phyloP scores from a whole-genome alignment of 2,113 vertebrate genomes.

The Cairina moschata region DNA sequence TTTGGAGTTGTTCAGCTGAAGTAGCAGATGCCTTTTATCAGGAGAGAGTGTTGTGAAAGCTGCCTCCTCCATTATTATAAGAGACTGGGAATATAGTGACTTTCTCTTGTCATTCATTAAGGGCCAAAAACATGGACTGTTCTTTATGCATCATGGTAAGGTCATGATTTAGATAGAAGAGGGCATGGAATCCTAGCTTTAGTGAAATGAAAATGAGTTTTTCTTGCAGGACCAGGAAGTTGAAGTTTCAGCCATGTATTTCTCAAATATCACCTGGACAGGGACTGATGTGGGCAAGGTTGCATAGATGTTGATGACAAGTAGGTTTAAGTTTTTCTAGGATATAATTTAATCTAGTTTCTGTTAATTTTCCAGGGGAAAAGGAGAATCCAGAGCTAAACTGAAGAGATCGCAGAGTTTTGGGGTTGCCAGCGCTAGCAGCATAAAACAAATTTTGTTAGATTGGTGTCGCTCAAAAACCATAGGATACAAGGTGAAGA shows the following conservation, averaged over 20 bases:
- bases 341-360: conserved; percentile 25
- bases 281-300: not conserved
- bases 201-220: not conserved
- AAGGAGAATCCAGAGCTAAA: conserved; percentile 85
- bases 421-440: conserved; percentile 88
- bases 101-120: not conserved
- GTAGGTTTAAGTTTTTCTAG: not conserved
- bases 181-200: not conserved
- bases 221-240: not conserved
- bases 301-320: not conserved
- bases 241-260: not conserved
- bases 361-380: conserved; percentile 77
- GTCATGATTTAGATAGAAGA: not conserved
- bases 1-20: not conserved
- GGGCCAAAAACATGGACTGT: not conserved
- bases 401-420: conserved; percentile 95
- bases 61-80: not conserved
- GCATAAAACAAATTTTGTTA: conserved; percentile 93
- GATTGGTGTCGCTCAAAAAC: conserved; percentile 98
- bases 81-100: not conserved
- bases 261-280: not conserved
- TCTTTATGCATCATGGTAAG: not conserved
- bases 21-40: not conserved
- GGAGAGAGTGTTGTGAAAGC: not conserved
- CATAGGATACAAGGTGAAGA: conserved; percentile 89